phyloP scores from a whole-genome alignment of 2,113 vertebrate species.

The Himantopus leucocephalus region DNA sequence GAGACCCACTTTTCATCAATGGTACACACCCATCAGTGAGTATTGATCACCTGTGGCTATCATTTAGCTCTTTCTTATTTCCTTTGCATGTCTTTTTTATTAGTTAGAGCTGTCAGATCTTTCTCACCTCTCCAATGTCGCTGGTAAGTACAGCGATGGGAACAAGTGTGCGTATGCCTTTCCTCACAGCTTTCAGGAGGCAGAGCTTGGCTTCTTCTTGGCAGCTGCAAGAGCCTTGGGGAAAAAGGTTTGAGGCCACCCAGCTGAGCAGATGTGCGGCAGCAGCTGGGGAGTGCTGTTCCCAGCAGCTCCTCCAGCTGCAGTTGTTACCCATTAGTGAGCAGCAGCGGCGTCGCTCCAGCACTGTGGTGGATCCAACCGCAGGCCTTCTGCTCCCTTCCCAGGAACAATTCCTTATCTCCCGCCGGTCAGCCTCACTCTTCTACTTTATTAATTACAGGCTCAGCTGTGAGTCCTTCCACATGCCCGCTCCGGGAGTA shows the following conservation, averaged over 20 bases:
- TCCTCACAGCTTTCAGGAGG: background rate
- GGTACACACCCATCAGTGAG: background rate
- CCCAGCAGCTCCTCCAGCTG: background rate
- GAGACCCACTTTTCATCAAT: background rate
- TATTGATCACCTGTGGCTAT: background rate
- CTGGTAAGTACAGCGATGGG: background rate
- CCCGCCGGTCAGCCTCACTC: background rate
- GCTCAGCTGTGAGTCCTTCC: constrained; percentile 4
- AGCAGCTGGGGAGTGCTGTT: background rate
- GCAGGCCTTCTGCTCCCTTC: background rate
- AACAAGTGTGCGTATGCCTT: background rate
- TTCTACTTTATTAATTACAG: constrained; percentile 27
- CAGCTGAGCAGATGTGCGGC: background rate
- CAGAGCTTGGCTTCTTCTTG: background rate
- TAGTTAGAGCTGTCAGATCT: background rate
- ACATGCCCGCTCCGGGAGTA: background rate
- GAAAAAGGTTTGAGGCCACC: background rate
- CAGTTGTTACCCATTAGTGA: background rate
- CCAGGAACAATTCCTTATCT: background rate
- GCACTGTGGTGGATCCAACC: background rate
- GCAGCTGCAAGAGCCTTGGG: background rate
- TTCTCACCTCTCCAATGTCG: background rate
- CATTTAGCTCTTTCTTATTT: background rate
- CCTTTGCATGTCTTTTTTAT: background rate
- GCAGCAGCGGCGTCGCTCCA: background rate